A percentile compares a stretch with the other conserved stretches of the same genome.
Evolutionary conservation across 2,113 vertebrate species (phyloP).

Genomic region (Pimephales promelas): DNA sequence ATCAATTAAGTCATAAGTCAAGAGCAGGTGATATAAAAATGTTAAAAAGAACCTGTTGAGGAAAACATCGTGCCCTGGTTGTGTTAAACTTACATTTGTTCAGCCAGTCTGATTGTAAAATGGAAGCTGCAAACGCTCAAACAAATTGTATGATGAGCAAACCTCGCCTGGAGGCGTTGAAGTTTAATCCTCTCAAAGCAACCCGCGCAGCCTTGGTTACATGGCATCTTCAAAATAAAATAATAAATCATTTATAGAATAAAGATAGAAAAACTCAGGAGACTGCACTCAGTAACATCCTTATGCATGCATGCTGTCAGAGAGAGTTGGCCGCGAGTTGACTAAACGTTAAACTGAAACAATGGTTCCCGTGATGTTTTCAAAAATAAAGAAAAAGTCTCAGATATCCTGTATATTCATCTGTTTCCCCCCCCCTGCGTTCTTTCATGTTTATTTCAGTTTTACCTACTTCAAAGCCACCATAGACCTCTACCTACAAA

Average conservation of each 20-base stretch:
- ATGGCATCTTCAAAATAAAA: neutral
- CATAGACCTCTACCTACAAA: neutral
- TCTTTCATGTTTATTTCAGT: neutral
- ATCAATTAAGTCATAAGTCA: neutral
- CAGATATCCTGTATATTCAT: neutral
- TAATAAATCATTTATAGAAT: neutral
- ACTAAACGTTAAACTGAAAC: conserved; percentile 20
- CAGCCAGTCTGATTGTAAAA: neutral
- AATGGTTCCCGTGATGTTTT: neutral
- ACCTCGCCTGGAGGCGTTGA: conserved; percentile 24
- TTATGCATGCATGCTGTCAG: neutral
- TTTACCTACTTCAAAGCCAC: neutral
- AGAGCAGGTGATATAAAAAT: neutral
- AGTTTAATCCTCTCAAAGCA: conserved; percentile 32
- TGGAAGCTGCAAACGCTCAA: neutral
- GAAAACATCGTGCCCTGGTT: neutral
- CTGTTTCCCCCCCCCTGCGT: neutral
- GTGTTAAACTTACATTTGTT: conserved; percentile 31
- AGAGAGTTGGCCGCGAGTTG: neutral
- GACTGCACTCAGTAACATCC: neutral
- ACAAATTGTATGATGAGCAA: neutral
- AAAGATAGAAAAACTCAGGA: neutral
- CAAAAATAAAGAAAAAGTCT: neutral
- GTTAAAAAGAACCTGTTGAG: neutral
- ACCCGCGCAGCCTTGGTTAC: neutral